Conservation (phyloP, 2,797 vertebrate species). For the Catharus ustulatus region DNA sequence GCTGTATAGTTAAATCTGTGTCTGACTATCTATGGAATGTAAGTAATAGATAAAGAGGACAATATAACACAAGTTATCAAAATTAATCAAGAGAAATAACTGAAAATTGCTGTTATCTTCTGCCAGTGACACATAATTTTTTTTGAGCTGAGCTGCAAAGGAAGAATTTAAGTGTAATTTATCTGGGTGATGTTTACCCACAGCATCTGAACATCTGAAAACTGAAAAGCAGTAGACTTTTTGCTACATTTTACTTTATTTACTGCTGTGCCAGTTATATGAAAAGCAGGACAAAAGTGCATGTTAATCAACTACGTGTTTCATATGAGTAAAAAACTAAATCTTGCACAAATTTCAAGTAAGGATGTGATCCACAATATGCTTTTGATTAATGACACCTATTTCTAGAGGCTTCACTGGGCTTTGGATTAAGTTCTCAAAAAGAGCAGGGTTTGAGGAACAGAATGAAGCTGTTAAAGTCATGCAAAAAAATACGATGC, state of each 20-base stretch:
- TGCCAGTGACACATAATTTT: not conserved
- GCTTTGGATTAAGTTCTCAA: not conserved
- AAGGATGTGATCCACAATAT: not conserved
- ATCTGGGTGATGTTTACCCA: not conserved
- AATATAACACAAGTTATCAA: not conserved
- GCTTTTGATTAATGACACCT: not conserved
- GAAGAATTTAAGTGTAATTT: conserved; percentile 16
- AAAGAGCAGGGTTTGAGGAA: not conserved
- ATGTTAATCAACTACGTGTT: conserved; percentile 10
- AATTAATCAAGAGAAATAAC: not conserved
- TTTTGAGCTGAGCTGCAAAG: not conserved
- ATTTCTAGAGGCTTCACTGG: not conserved
- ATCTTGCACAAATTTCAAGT: not conserved
- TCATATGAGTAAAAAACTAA: conserved; percentile 20
- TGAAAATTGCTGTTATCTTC: not conserved
- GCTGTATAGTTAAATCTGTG: not conserved
- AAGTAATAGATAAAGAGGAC: not conserved
- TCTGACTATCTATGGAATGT: not conserved
- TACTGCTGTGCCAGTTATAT: not conserved
- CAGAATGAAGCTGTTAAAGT: not conserved
- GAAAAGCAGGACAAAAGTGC: not conserved
- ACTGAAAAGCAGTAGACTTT: not conserved
- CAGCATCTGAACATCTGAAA: not conserved
- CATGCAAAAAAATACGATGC: not conserved
- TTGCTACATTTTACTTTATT: not conserved